Base-by-base conservation (phyloP, 2,797 vertebrate species). In the Peromyscus eremicus region DNA sequence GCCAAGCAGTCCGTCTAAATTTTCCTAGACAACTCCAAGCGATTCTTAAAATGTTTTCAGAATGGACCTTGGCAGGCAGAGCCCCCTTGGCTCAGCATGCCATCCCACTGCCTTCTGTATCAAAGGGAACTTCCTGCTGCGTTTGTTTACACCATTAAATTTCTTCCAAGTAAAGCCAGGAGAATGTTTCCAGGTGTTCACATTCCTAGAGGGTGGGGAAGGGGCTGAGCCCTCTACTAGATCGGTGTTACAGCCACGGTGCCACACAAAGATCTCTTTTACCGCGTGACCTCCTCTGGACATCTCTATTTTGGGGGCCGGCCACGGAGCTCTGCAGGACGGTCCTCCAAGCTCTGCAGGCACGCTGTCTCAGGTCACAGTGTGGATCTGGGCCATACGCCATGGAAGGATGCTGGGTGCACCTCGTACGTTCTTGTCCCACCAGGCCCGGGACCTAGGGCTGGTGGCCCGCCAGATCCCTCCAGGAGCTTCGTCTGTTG, bases 101-200 rank as follows among this genome's bases (percentile, higher is more conserved):
- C 82, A 27, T n/a, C 83, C 29, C 82, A 7, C 94, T 16, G 89
- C 85, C 95, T 91, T 55, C 87, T 87, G 9, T 80, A 96, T 97
- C 98, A 98, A 98, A 98, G 94, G 75, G 73, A 90, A 57, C 94
- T 91, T 62, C 98, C 97, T 43, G 95, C 98, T 76, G 97, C 32
- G 92, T 93, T 96, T 95, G 97, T 97, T 97, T 96, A 96, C 96
- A 96, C 93, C 97, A 96, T 96, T 97, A 97, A 97, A 95, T 96
- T 76, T 94, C 92, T 96, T 96, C 95, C 60, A 82, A 94, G 90
- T 66, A 92, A 97, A 97, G 97, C 94, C 97, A 14, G 94, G 94
- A 96, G 95, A 91, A 94, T 92, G 97, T 95, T 97, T 97, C 97
- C 97, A 98, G 98, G 98, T 98, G 97, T 97, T 94, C 95, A 73